A percentile compares a stretch with the other conserved stretches of the same genome.
Conservation (phyloP, 2,113 vertebrate genomes). For the Mystacornis crossleyi region DNA sequence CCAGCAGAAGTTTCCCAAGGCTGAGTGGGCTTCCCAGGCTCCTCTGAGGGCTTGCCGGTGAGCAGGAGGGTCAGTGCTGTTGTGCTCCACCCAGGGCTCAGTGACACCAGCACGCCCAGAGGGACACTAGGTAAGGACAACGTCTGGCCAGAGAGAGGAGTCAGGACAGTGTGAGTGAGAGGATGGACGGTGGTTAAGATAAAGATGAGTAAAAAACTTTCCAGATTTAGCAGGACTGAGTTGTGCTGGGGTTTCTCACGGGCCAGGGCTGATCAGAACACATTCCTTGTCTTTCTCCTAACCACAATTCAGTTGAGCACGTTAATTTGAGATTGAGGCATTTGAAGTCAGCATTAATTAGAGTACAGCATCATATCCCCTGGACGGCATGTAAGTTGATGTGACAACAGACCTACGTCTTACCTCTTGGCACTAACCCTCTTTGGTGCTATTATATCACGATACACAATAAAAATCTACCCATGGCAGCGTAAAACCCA, state of each 20-base stretch:
- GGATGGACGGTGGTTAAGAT: neutral
- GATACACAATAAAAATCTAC: neutral
- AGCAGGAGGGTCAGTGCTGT: neutral
- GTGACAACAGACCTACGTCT: neutral
- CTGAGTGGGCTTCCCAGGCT: neutral
- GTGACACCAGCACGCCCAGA: neutral
- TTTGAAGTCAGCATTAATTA: slow-evolving; percentile 14
- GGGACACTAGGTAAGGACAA: neutral
- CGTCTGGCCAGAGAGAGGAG: neutral
- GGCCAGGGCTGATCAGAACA: neutral
- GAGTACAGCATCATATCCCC: neutral
- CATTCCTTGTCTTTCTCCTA: neutral
- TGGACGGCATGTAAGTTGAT: neutral
- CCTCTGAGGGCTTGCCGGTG: neutral
- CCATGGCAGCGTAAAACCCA: neutral
- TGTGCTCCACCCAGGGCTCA: neutral
- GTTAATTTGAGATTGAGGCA: neutral
- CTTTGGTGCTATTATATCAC: neutral
- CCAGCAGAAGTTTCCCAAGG: neutral
- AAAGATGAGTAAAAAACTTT: neutral
- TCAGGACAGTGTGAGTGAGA: neutral
- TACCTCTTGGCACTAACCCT: neutral
- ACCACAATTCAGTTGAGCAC: neutral
- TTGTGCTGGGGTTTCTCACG: neutral
- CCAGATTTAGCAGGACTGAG: neutral